Evolutionary conservation across 2,113 vertebrate genomes (phyloP), one percentile per base, ranked within the genome.

Genomic region (Spermophilus dauricus): DNA sequence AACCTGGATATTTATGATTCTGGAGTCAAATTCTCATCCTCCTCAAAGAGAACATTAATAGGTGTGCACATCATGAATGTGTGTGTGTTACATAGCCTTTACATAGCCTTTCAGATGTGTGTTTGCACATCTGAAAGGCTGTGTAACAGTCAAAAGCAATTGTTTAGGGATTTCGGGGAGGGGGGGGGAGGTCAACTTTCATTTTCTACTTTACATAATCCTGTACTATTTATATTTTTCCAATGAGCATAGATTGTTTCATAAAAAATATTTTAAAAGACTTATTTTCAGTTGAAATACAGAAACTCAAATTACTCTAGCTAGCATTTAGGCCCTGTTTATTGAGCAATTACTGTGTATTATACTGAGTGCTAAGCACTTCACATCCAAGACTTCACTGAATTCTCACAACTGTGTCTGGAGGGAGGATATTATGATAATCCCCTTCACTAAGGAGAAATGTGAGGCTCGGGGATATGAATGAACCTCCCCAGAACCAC

Each of bases 211-310:
- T 92, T 77, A 69, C 9, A 28, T 65, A 73, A 93, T 80, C 84
- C 76, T 94, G 39, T 69, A 63, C 53, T 61, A 10, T 58, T 90
- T 88, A 84, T 28, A 84, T 96, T 81, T 97, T 89, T 81, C 75
- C 67, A 85, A 0, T 67, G 11, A 67, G 12, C 53, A 61, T 4
- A 4, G 28, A 61, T 72, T n/a, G 73, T 89, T 76, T 94, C 48
- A 80, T 32, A 78, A 85, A 20, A 67, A 85, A 91, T 12, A 53
- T 34, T 76, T 76, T 1, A 58, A 86, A 91, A 89, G 32, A 3
- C 14, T 75, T 70, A 63, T 67, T 87, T 87, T 81, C 53, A 86
- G 28, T 81, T 89, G 95, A 92, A 34, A 69, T 69, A 69, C 14
- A 69, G 67, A 69, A 69, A 69, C 30, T 32, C 32, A 32, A 34